phyloP scores from a whole-genome alignment of 1,140 invertebrate species.

The Cotesia chilonis region DNA sequence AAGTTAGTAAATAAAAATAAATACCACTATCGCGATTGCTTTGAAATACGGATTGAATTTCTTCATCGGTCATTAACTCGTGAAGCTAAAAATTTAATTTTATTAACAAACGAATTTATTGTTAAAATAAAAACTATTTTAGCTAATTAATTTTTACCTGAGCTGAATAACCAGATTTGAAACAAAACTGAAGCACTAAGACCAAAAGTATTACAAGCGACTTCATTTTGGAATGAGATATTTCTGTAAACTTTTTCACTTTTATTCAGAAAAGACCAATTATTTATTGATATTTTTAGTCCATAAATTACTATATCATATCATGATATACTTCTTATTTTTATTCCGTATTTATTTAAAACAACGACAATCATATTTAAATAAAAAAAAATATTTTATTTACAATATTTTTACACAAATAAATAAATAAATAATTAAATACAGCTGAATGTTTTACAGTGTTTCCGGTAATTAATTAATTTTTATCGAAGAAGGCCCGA shows the following conservation, averaged over 20 bases:
- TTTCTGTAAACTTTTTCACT: background rate
- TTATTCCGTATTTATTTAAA: too few relatives aligned
- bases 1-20: background rate
- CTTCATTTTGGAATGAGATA: constrained; percentile 28
- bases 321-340: too few relatives aligned
- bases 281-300: constrained; percentile 9
- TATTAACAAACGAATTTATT: background rate
- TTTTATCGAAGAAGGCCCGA: background rate
- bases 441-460: too few relatives aligned
- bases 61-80: constrained; percentile 27
- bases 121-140: background rate
- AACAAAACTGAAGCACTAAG: background rate
- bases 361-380: too few relatives aligned
- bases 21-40: constrained; percentile 27
- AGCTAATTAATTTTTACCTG: background rate
- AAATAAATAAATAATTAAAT: too few relatives aligned
- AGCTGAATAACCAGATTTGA: background rate
- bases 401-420: too few relatives aligned
- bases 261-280: background rate
- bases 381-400: too few relatives aligned
- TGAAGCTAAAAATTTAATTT: constrained; percentile 17
- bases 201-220: background rate
- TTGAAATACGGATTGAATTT: constrained; percentile 31
- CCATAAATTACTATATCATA: background rate
- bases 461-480: background rate